Base-by-base conservation (phyloP, 1,140 invertebrate genomes). In the Carposina sasakii region DNA sequence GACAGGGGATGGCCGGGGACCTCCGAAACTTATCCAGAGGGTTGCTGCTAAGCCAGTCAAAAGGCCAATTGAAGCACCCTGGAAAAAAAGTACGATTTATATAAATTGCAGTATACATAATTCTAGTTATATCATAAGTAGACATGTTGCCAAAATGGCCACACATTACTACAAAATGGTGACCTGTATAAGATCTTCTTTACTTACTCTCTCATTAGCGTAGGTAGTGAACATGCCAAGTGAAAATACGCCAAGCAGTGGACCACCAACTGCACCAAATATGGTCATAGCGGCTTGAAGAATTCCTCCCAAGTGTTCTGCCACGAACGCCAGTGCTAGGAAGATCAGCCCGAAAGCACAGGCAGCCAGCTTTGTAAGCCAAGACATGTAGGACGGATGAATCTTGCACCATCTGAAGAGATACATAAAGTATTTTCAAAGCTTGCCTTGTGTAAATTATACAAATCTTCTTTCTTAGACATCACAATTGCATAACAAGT, bases 11-110 rank as follows among this genome's bases (percentile, higher is more conserved):
- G 93, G 93, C 54, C 91, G 91, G 0, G 94, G 92, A 23, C 89
- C 88, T 0, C 95, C 95, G 72, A 97, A 95, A 40, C 93, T 95
- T 48, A 96, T 92, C 93, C 93, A 96, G 12, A 96, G 87, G 12
- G 90, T 90, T 45, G 96, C 75, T 0, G 81, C 72, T 34, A 98
- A 76, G 5, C 93, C 91, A 9, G 73, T 62, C 1, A 92, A 12
- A 6, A 94, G 74, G 0, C 91, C 93, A 6, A 78, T 63, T 13
- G 94, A 79, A 0, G 90, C 91, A 37, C 95, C 94, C 88, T 89
- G 58, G 42, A 83, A 66, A 41, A 8, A 48, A 26, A 30, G 15
- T 44, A 21, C n/a, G n/a, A n/a, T n/a, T n/a, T n/a, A n/a, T n/a
- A n/a, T n/a, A n/a, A n/a, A n/a, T n/a, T n/a, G n/a, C n/a, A n/a